These are phyloP conservation scores for Indicator maculatus DNA, from an alignment of 2,113 vertebrate species.

Conservation along the genomic window DNA sequence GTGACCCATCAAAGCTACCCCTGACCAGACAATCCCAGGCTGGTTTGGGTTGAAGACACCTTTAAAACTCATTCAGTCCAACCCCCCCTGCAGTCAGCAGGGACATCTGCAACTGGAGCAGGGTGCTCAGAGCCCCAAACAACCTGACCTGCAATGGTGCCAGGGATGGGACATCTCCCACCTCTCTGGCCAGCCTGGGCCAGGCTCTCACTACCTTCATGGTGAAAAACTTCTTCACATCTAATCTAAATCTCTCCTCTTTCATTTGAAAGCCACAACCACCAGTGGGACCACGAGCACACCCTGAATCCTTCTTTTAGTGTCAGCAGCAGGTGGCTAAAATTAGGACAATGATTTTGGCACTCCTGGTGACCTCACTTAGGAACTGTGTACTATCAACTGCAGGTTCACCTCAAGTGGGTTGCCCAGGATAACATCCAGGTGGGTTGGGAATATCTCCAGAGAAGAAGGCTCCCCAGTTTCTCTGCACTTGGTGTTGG, in stretches of 20 bases:
- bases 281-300: neutral
- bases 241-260: too few species aligned
- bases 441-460: too few species aligned
- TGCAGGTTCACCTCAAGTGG: too few species aligned
- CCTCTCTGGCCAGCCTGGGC: too few species aligned
- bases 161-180: neutral
- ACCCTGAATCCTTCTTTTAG: rapidly evolving
- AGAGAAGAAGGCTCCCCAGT: too few species aligned
- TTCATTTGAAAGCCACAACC: neutral
- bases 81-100: neutral
- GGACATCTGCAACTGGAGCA: neutral
- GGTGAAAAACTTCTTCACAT: too few species aligned
- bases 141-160: neutral
- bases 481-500: too few species aligned
- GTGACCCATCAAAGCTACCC: neutral
- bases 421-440: too few species aligned
- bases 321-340: neutral
- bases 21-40: neutral
- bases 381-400: neutral
- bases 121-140: neutral
- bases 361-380: neutral
- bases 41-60: neutral
- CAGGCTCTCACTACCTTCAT: too few species aligned
- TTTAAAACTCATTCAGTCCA: neutral
- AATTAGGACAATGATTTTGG: neutral